Evolutionary conservation across 2,888 invertebrate genomes (phyloP), one percentile per base, ranked within the genome.

Genomic region (Acanthacorydalis orientalis): DNA sequence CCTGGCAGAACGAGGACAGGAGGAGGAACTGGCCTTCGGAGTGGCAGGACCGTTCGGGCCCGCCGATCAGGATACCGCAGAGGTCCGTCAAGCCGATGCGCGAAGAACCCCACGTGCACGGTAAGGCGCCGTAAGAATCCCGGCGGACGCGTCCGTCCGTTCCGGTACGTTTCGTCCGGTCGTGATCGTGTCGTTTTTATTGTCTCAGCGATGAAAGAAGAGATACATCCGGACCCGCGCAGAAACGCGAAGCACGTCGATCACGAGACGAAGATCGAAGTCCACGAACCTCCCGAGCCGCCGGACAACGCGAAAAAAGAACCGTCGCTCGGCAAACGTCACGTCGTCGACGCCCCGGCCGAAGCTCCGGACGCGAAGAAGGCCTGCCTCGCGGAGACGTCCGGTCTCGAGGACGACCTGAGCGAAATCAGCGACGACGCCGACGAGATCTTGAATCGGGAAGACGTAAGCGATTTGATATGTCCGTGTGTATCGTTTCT

Each of bases 381-480:
- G 53, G 53, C 57, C 2, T 61, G 62, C 57, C 23, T 59, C 51
- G 44, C 73, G 51, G 70, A 75, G 55, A 62, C 71, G 60, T 63
- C 74, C 52, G 46, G 23, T n/a, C 32, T 34, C 2, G 70, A 79
- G 55, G 75, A 81, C 58, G 82, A 86, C 61, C 73, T 89, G 11
- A 89, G 88, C 63, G 89, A 89, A 65, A 87, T 89, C 51, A 88
- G 88, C 60, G 88, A 88, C 57, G 88, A 88, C 64, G 86, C 87
- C 47, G 88, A 88, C 63, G 89, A 89, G 57, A 87, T 89, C 58
- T 71, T 88, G 4, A 83, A 87, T 53, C 77, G 82, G 65, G 83
- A 81, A 57, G 86, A 87, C 62, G 46, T 42, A 23, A 23, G 23
- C 6, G 23, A 23, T 23, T 23, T 23, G 23, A 23, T 23, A 4